These are phyloP conservation scores for Papilio protenor DNA, from an alignment of 2,888 invertebrate genomes.

Conservation along the genomic window DNA sequence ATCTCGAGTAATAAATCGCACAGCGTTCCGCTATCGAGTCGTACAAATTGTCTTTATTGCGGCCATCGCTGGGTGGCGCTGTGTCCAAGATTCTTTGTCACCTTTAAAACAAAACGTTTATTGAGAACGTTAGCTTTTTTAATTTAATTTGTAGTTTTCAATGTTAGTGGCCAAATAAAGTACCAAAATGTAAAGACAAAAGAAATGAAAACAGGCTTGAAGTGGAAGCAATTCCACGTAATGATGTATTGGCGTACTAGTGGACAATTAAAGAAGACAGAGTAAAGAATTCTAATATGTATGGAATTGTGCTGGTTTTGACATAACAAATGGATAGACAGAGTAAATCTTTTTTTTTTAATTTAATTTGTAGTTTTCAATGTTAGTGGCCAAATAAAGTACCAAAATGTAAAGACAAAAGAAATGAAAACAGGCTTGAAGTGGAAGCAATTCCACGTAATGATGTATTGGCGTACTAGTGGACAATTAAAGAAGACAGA, in stretches of 20 bases:
- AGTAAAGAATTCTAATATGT: too few species aligned
- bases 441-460: too few species aligned
- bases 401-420: too few species aligned
- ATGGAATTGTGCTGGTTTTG: too few species aligned
- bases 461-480: too few species aligned
- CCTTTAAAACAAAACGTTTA: conserved; percentile 9
- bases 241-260: too few species aligned
- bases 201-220: not conserved
- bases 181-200: too few species aligned
- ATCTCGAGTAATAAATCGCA: conserved; percentile 13
- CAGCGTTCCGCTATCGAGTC: conserved; percentile 29
- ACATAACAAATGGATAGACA: too few species aligned
- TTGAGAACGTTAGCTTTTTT: not conserved
- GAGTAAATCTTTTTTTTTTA: too few species aligned
- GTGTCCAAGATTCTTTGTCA: conserved; percentile 62
- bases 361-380: not conserved
- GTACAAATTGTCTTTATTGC: conserved; percentile 65
- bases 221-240: too few species aligned
- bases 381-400: not conserved
- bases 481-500: too few species aligned
- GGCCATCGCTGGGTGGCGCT: conserved; percentile 69
- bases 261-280: too few species aligned
- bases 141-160: not conserved
- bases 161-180: not conserved
- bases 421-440: not conserved